Conservation (phyloP, 2,888 invertebrate genomes). For the Nephrotoma flavescens region DNA sequence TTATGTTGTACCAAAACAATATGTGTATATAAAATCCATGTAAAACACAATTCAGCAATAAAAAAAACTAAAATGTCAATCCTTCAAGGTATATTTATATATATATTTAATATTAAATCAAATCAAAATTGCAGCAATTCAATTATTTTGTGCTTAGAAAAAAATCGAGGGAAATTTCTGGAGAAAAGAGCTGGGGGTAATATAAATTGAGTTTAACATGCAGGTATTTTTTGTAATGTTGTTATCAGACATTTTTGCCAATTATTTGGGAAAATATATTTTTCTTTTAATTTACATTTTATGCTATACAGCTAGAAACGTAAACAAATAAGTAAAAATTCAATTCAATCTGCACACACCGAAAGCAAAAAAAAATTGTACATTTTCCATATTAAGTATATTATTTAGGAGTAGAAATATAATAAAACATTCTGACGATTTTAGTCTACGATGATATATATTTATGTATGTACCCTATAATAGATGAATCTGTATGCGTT, state of each 20-base stretch:
- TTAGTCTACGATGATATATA: background rate
- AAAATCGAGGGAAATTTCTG: background rate
- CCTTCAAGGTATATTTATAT: background rate
- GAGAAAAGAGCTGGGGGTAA: background rate
- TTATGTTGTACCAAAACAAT: background rate
- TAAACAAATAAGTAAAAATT: background rate
- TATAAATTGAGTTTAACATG: background rate
- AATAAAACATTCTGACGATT: background rate
- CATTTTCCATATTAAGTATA: background rate
- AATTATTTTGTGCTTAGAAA: background rate
- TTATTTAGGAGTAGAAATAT: background rate
- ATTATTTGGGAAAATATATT: background rate
- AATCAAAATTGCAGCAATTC: background rate
- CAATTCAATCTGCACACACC: background rate
- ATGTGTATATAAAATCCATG: background rate
- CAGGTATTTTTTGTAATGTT: background rate
- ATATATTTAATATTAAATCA: background rate
- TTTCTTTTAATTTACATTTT: background rate
- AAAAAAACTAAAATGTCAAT: background rate
- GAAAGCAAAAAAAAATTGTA: background rate
- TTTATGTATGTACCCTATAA: background rate
- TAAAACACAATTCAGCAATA: background rate
- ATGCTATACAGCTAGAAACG: background rate
- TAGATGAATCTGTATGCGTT: background rate
- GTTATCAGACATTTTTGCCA: background rate